These are phyloP conservation scores for Pseudonaja textilis DNA, from an alignment of 2,113 vertebrate species.

Conservation along the genomic window DNA sequence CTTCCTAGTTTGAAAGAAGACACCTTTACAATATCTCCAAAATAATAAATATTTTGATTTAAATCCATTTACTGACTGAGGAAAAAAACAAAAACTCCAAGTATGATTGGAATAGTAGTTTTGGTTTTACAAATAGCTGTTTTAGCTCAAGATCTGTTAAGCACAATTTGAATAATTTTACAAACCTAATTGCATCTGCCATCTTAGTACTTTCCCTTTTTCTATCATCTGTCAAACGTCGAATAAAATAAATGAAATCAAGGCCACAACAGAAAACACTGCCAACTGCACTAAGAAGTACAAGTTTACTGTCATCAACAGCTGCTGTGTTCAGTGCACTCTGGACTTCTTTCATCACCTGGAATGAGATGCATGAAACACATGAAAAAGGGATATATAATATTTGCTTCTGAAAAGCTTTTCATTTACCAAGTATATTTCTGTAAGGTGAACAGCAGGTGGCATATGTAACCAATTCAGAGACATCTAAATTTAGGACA, in stretches of 20 bases:
- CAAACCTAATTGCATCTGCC: conserved; percentile 95
- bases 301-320: conserved; percentile 94
- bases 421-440: conserved; percentile 47
- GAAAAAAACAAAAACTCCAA: conserved; percentile 11
- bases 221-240: conserved; percentile 90
- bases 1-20: background rate
- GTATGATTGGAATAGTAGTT: background rate
- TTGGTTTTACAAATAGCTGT: background rate
- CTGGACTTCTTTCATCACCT: conserved; percentile 99
- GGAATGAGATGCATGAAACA: conserved; percentile 44
- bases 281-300: conserved; percentile 89
- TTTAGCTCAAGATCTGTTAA: background rate
- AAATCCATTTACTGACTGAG: background rate
- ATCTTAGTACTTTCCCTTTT: conserved; percentile 97
- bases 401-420: conserved; percentile 14
- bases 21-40: background rate
- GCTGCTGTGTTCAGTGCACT: conserved; percentile 94
- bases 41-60: background rate
- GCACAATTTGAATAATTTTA: background rate
- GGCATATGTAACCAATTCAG: conserved; percentile 66
- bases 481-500: conserved; percentile 34
- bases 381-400: conserved; percentile 7
- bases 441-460: conserved; percentile 69
- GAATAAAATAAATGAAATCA: conserved; percentile 95
- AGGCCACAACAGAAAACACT: conserved; percentile 93